These are phyloP conservation scores for Puffinus mauretanicus DNA, from an alignment of 2,113 vertebrate species.

Conservation along the genomic window DNA sequence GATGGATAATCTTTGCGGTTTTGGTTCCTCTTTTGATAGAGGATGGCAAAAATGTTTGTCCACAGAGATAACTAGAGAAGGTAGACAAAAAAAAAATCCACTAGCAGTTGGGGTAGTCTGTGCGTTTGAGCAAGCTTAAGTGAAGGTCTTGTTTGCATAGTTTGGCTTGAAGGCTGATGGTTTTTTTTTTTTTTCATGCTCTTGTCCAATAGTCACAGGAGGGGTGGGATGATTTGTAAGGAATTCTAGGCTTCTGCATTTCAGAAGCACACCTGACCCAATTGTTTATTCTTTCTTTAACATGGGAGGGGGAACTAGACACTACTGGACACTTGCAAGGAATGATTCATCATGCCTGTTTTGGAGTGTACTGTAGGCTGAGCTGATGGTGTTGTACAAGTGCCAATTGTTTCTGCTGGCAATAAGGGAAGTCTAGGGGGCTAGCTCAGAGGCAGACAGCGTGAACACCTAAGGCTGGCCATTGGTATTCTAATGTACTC, in stretches of 20 bases:
- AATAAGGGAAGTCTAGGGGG: not conserved
- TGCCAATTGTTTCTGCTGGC: fast-evolving
- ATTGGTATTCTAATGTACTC: not conserved
- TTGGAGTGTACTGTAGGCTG: not conserved
- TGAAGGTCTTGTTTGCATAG: not conserved
- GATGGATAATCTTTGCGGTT: not conserved
- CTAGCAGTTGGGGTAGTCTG: not conserved
- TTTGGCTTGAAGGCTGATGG: not conserved
- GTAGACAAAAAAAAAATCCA: not conserved
- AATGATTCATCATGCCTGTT: not conserved
- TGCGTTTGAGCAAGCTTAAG: not conserved
- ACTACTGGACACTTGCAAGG: not conserved
- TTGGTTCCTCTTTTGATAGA: not conserved
- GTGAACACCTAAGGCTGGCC: not conserved
- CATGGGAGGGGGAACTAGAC: not conserved
- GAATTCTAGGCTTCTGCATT: not conserved
- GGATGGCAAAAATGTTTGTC: not conserved
- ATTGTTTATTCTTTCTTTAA: not conserved
- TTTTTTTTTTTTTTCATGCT: not conserved
- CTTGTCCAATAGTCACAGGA: not conserved
- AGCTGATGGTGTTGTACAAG: not conserved
- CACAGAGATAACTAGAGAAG: not conserved
- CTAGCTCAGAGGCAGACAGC: not conserved
- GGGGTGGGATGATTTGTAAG: not conserved
- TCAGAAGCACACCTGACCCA: not conserved